Conservation (phyloP, 1,140 invertebrate genomes). For the Fopius arisanus region DNA sequence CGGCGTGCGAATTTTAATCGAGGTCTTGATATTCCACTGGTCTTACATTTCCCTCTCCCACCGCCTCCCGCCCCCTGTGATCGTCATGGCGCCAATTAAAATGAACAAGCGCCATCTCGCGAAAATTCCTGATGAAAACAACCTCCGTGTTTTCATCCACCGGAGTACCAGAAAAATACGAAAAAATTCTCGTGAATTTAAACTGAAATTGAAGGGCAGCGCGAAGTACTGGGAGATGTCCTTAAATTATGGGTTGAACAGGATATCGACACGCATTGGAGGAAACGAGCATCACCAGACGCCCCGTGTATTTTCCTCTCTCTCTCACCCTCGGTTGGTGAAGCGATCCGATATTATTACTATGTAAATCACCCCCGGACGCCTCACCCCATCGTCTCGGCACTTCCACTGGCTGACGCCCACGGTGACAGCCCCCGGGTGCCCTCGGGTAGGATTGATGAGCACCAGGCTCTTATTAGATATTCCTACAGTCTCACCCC, state of each 20-base stretch:
- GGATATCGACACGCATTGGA: slow-evolving; percentile 28
- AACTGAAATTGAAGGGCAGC: slow-evolving; percentile 1
- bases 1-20: slow-evolving; percentile 19
- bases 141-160: not conserved
- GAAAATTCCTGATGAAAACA: not conserved
- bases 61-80: slow-evolving; percentile 20
- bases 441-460: slow-evolving; percentile 57
- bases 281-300: slow-evolving; percentile 29
- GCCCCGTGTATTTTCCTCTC: not conserved
- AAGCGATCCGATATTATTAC: slow-evolving; percentile 60
- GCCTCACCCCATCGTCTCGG: slow-evolving; percentile 39
- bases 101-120: slow-evolving; percentile 1
- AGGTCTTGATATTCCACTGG: slow-evolving; percentile 35
- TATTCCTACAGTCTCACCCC: slow-evolving; percentile 32
- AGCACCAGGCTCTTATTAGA: slow-evolving; percentile 59
- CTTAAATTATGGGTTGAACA: slow-evolving; percentile 19
- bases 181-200: not conserved
- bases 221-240: not conserved
- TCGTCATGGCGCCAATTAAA: slow-evolving; percentile 23
- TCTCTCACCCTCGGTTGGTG: slow-evolving; percentile 8
- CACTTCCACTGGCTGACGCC: slow-evolving; percentile 48
- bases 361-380: slow-evolving; percentile 58
- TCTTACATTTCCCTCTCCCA: too few relatives aligned
- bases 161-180: not conserved
- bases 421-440: slow-evolving; percentile 60